phyloP scores from a whole-genome alignment of 2,797 vertebrate genomes.

The Catharus ustulatus region DNA sequence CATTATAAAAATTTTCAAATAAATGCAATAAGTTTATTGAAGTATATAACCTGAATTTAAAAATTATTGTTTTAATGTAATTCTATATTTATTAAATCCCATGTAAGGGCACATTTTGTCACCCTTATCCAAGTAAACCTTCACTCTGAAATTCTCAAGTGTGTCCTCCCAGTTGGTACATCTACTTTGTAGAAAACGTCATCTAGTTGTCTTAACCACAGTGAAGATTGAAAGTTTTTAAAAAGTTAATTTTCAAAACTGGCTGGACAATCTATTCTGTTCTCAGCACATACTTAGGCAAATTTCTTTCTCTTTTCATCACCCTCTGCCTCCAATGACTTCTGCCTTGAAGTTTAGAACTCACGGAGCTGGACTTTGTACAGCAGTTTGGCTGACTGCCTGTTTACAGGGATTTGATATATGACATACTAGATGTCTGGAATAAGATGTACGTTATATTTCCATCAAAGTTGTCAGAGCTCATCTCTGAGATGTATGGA shows the following conservation, averaged over 20 bases:
- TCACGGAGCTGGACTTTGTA: background rate
- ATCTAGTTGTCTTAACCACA: background rate
- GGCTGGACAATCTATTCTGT: background rate
- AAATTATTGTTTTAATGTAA: background rate
- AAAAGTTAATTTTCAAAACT: background rate
- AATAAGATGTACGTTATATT: constrained; percentile 11
- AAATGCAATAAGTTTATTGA: background rate
- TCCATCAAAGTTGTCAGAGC: constrained; percentile 17
- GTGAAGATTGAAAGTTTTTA: background rate
- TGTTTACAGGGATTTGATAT: background rate
- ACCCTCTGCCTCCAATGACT: background rate
- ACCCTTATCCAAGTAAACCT: background rate
- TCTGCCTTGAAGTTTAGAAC: background rate
- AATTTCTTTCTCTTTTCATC: background rate
- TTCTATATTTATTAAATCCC: background rate
- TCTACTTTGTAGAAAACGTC: background rate
- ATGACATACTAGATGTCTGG: background rate
- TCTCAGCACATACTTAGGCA: background rate
- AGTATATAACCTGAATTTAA: rapidly evolving
- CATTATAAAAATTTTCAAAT: background rate
- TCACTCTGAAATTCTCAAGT: background rate
- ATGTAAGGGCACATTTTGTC: background rate
- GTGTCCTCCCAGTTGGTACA: background rate
- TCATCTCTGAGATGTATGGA: background rate
- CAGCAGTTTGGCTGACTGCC: background rate